Percentiles rank a stretch among this genome's conserved stretches.
phyloP scores from a whole-genome alignment of 2,888 invertebrate genomes.

The Cryptocheilus praepositus region DNA sequence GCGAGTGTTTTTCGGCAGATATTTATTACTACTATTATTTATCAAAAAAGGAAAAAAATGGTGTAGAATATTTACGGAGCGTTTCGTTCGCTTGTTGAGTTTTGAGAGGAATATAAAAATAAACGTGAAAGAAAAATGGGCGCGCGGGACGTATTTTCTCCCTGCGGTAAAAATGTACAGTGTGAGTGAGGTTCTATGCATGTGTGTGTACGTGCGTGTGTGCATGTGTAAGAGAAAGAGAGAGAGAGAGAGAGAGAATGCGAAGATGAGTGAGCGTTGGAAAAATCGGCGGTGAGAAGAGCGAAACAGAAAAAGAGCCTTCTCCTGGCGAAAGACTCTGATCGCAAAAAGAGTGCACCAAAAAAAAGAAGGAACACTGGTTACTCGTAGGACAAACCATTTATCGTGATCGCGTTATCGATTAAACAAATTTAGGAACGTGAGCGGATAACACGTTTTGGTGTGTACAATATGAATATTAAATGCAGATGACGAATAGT shows the following conservation, averaged over 20 bases:
- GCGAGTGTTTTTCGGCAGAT: constrained; percentile 49
- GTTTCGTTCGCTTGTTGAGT: constrained; percentile 59
- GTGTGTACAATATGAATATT: constrained; percentile 52
- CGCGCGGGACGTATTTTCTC: constrained; percentile 33
- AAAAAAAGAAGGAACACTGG: constrained; percentile 25
- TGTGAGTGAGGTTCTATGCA: constrained; percentile 14
- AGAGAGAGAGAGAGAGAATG: constrained; percentile 8
- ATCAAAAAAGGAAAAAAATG: constrained; percentile 30
- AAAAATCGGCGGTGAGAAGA: neutral
- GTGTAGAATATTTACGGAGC: constrained; percentile 48
- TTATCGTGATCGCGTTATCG: constrained; percentile 48
- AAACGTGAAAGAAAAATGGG: constrained; percentile 6
- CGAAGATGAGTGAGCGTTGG: constrained; percentile 22
- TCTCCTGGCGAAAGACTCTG: constrained; percentile 36
- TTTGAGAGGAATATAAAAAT: constrained; percentile 55
- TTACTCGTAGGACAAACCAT: constrained; percentile 37
- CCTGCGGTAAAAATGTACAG: constrained; percentile 35
- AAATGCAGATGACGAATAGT: constrained; percentile 46
- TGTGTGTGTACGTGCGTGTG: too few relatives aligned
- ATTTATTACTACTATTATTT: constrained; percentile 58
- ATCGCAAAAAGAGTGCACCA: constrained; percentile 37
- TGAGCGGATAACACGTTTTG: constrained; percentile 49
- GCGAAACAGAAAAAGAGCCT: neutral
- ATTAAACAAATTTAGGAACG: constrained; percentile 40
- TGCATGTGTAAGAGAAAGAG: constrained; percentile 8